These are phyloP conservation scores for Formica exsecta DNA, from an alignment of 1,140 invertebrate species.

Conservation along the genomic window DNA sequence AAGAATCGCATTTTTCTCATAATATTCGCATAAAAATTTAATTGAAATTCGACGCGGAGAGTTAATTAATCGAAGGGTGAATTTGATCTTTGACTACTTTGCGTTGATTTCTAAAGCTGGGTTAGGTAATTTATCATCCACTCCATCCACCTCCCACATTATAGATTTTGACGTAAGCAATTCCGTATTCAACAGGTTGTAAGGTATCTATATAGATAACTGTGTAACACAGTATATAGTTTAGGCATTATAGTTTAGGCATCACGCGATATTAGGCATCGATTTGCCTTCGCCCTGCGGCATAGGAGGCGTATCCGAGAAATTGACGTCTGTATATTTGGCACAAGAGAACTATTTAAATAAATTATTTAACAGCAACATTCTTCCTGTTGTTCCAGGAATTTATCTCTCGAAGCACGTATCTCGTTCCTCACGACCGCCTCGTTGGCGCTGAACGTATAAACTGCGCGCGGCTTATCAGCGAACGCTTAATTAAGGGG, in stretches of 20 bases:
- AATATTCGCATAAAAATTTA: not conserved
- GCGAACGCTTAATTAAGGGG: constrained; percentile 64
- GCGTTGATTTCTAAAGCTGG: not conserved
- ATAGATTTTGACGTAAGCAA: constrained; percentile 56
- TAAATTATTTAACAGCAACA: constrained; percentile 24
- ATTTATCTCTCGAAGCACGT: not conserved
- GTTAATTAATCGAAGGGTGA: not conserved
- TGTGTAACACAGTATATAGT: not conserved
- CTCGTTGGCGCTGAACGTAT: constrained; percentile 25
- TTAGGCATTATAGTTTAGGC: constrained; percentile 60
- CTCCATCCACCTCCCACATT: constrained; percentile 7
- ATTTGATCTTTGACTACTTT: not conserved
- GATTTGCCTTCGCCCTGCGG: not conserved
- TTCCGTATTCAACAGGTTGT: constrained; percentile 59
- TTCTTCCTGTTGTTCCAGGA: not conserved
- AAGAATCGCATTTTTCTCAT: not conserved
- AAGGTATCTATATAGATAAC: constrained; percentile 31
- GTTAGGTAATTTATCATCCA: constrained; percentile 28
- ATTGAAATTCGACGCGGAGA: not conserved
- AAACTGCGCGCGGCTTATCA: constrained; percentile 48
- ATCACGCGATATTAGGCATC: constrained; percentile 44
- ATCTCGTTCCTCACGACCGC: constrained; percentile 11
- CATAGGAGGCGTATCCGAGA: not conserved
- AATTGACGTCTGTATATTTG: not conserved
- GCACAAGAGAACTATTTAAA: not conserved